Conservation (phyloP, 2,113 vertebrate genomes). For the Leptobrachium leishanense region DNA sequence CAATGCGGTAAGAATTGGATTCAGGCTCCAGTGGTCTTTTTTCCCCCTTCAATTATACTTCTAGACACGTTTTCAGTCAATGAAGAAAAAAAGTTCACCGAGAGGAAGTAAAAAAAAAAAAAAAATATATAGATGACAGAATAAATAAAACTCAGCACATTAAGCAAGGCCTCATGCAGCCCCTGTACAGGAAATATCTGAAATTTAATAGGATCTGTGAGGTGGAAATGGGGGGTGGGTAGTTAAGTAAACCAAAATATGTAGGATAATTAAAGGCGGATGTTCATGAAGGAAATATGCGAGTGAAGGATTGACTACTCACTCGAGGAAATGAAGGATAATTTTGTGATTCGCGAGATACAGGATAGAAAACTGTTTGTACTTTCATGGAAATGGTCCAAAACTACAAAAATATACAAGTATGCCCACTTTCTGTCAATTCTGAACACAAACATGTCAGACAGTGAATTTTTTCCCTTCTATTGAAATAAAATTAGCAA, state of each 20-base stretch:
- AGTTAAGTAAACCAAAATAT: slow-evolving; percentile 32
- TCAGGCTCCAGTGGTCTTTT: no score
- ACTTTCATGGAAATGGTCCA: neutral
- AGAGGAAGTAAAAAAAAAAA: neutral
- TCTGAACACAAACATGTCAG: slow-evolving; percentile 31
- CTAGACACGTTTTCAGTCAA: no score
- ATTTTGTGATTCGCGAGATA: slow-evolving; percentile 37
- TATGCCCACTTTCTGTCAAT: slow-evolving; percentile 33
- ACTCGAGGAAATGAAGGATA: slow-evolving; percentile 45
- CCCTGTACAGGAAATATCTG: slow-evolving; percentile 44
- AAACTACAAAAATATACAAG: slow-evolving; percentile 25
- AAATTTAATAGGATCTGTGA: slow-evolving; percentile 44
- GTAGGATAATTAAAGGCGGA: slow-evolving; percentile 44
- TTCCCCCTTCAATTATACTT: no score
- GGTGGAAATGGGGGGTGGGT: slow-evolving; percentile 32
- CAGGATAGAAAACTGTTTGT: slow-evolving; percentile 6
- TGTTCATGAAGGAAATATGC: slow-evolving; percentile 43
- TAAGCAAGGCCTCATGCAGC: slow-evolving; percentile 24
- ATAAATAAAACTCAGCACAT: slow-evolving; percentile 43
- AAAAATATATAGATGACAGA: neutral
- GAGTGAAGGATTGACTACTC: slow-evolving; percentile 45
- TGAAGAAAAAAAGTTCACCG: no score
- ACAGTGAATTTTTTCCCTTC: no score
- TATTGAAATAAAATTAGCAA: no score
- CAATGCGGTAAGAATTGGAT: no score